Conservation (phyloP, 2,113 vertebrate species). For the Aptenodytes patagonicus region DNA sequence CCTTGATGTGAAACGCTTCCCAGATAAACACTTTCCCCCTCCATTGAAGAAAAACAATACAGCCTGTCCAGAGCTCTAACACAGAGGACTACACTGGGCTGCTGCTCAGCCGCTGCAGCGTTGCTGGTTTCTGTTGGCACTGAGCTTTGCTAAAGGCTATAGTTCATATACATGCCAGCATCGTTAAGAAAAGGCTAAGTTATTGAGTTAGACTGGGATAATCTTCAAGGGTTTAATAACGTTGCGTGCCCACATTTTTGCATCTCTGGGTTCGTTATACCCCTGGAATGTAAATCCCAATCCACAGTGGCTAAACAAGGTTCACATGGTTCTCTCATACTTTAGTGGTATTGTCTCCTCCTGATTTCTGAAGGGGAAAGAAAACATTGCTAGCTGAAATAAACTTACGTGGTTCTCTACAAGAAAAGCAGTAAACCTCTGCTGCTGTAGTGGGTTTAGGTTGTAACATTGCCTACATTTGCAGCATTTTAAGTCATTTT, state of each 20-base stretch:
- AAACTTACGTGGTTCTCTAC: not conserved
- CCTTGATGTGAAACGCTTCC: not conserved
- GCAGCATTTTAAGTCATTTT: not conserved
- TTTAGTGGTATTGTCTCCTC: not conserved
- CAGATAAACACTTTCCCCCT: constrained; percentile 41
- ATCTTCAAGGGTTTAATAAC: not conserved
- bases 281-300: constrained; percentile 30
- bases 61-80: not conserved
- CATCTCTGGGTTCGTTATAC: not conserved
- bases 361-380: not conserved
- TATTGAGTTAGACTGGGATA: not conserved
- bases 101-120: not conserved
- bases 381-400: not conserved
- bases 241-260: not conserved
- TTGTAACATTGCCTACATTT: not conserved
- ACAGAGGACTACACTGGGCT: not conserved
- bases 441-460: not conserved
- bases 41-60: constrained; percentile 15
- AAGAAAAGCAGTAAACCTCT: not conserved
- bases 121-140: not conserved
- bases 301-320: not conserved
- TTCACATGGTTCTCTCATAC: not conserved
- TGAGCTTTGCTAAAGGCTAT: not conserved
- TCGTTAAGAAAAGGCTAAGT: not conserved
- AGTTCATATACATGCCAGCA: not conserved